phyloP scores from a whole-genome alignment of 2,888 invertebrate species.

The Cephonodes hylas region DNA sequence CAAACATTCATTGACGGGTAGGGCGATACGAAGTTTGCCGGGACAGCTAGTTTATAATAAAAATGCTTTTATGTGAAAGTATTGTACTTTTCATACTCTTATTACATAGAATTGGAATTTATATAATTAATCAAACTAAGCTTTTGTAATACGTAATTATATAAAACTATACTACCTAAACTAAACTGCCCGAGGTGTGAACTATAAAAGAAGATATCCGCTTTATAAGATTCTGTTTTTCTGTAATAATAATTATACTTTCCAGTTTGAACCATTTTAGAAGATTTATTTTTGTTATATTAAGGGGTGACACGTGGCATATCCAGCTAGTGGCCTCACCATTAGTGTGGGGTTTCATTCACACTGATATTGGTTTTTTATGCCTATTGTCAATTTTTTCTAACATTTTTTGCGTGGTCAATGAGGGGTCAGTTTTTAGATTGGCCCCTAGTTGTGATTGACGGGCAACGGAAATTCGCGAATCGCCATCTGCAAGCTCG shows the following conservation, averaged over 20 bases:
- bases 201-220: no score
- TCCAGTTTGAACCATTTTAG: constrained; percentile 14
- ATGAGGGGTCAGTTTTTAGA: constrained; percentile 76
- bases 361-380: constrained; percentile 57
- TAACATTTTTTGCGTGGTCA: constrained; percentile 65
- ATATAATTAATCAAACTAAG: no score
- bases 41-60: no score
- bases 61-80: no score
- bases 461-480: constrained; percentile 74
- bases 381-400: constrained; percentile 52
- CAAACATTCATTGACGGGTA: no score
- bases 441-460: constrained; percentile 58
- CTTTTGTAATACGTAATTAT: no score
- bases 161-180: no score
- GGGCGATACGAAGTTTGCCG: no score
- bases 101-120: no score
- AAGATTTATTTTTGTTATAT: constrained; percentile 39
- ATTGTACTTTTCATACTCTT: no score
- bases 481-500: constrained; percentile 56
- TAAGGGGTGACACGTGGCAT: constrained; percentile 57
- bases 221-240: not conserved
- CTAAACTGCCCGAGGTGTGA: no score
- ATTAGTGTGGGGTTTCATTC: constrained; percentile 64
- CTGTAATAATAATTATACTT: not conserved
- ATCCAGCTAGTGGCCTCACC: constrained; percentile 51